Percentiles rank a stretch among this genome's conserved stretches.
Conservation (phyloP, 2,888 invertebrate genomes). For the Pardosa pseudoannulata region DNA sequence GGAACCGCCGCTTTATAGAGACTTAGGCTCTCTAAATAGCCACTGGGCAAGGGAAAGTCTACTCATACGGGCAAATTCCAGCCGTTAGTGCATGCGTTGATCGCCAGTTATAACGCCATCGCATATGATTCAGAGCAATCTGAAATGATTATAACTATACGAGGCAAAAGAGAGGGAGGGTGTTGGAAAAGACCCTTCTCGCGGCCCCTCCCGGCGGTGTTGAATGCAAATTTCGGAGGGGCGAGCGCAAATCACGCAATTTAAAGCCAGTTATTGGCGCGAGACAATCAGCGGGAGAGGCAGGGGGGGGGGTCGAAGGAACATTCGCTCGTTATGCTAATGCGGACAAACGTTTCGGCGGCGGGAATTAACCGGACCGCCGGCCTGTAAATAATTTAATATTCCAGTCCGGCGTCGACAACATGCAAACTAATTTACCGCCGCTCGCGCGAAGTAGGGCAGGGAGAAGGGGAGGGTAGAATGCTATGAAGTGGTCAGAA, state of each 20-base stretch:
- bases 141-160: conserved; percentile 20
- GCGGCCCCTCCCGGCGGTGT: conserved; percentile 27
- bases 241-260: conserved; percentile 69
- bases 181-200: conserved; percentile 18
- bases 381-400: conserved; percentile 72
- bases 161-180: conserved; percentile 19
- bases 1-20: conserved; percentile 2
- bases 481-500: conserved; percentile 71
- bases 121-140: conserved; percentile 61
- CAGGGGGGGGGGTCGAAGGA: conserved; percentile 8
- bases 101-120: conserved; percentile 55
- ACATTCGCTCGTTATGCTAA: conserved; percentile 67
- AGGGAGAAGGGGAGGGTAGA: conserved; percentile 14
- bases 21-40: conserved; percentile 7
- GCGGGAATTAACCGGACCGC: conserved; percentile 70
- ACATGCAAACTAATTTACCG: conserved; percentile 72
- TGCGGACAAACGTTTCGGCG: conserved; percentile 72
- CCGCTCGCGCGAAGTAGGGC: conserved; percentile 54
- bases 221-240: conserved; percentile 66
- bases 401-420: conserved; percentile 67
- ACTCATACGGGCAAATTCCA: conserved; percentile 33
- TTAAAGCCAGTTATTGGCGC: conserved; percentile 72
- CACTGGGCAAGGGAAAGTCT: conserved; percentile 13
- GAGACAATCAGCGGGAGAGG: conserved; percentile 59
- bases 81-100: conserved; percentile 45